Evolutionary conservation across 2,797 vertebrate species (phyloP).

Genomic region (Huso huso): DNA sequence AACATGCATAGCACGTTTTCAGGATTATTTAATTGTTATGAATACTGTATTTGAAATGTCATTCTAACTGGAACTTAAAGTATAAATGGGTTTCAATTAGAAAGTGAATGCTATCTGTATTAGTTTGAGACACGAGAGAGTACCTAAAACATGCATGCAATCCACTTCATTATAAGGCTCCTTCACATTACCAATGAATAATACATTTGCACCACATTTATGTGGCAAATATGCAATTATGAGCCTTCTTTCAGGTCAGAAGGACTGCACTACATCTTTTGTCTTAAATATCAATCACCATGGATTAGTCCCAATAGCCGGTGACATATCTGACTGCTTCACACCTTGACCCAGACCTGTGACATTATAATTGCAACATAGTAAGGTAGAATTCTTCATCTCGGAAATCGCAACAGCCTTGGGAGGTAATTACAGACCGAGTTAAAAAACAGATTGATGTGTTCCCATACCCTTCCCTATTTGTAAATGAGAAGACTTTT

Average conservation of each 20-base stretch:
- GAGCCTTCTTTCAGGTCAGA: constrained; percentile 21
- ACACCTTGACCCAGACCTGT: background rate
- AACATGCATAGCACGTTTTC: too few species aligned
- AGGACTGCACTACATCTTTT: constrained; percentile 5
- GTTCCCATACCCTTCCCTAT: background rate
- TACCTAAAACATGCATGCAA: background rate
- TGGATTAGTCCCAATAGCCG: background rate
- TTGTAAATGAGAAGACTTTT: background rate
- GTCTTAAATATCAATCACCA: constrained; percentile 28
- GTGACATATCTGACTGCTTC: background rate
- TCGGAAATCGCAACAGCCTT: background rate
- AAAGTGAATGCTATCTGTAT: background rate
- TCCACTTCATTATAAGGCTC: constrained; percentile 47
- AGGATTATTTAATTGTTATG: too few species aligned
- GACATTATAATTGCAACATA: background rate
- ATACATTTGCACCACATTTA: constrained; percentile 57
- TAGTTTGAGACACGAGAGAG: background rate
- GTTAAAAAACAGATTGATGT: background rate
- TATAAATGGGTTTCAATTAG: background rate
- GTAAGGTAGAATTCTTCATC: constrained; percentile 2
- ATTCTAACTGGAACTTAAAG: too few species aligned
- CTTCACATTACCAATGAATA: constrained; percentile 52
- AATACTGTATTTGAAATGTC: too few species aligned
- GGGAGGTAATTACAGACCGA: background rate
- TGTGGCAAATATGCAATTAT: constrained; percentile 41